A percentile compares a stretch with the other conserved stretches of the same genome.
Conservation (phyloP, 2,888 invertebrate genomes). For the Halictus ligatus region DNA sequence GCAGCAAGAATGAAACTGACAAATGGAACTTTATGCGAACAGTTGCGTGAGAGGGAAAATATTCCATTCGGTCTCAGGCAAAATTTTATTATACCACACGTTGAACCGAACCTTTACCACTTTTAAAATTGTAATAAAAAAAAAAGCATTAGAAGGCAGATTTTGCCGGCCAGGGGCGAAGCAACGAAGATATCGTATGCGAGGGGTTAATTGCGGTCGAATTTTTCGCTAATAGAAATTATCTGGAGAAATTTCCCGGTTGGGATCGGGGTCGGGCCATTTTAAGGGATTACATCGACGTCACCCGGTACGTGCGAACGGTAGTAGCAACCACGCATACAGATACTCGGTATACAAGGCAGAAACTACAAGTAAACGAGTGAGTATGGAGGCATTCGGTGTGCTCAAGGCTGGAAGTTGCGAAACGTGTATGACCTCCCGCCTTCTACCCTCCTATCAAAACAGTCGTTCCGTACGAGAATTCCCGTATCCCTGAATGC, state of each 20-base stretch:
- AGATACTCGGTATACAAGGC: constrained; percentile 38
- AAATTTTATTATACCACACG: not conserved
- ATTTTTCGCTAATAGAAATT: constrained; percentile 33
- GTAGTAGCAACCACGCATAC: constrained; percentile 31
- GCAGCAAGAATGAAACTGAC: not conserved
- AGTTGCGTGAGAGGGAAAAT: not conserved
- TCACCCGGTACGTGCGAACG: constrained; percentile 43
- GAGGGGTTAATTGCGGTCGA: not conserved
- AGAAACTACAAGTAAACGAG: constrained; percentile 40
- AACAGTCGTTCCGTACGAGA: constrained; percentile 49
- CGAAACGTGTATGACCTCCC: constrained; percentile 39
- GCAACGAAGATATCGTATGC: not conserved
- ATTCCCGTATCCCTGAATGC: constrained; percentile 25
- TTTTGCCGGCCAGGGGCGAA: not conserved
- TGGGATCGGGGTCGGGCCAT: not conserved
- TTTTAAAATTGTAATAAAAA: not conserved
- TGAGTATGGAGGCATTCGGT: constrained; percentile 47
- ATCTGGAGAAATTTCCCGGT: not conserved
- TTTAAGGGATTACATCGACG: constrained; percentile 20
- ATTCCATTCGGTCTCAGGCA: not conserved
- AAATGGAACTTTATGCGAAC: not conserved
- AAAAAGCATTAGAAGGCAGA: not conserved
- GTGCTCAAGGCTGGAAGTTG: constrained; percentile 31
- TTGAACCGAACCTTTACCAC: not conserved
- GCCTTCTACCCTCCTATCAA: constrained; percentile 29